Evolutionary conservation across 2,113 vertebrate genomes (phyloP).

Genomic region (Salminus brasiliensis): DNA sequence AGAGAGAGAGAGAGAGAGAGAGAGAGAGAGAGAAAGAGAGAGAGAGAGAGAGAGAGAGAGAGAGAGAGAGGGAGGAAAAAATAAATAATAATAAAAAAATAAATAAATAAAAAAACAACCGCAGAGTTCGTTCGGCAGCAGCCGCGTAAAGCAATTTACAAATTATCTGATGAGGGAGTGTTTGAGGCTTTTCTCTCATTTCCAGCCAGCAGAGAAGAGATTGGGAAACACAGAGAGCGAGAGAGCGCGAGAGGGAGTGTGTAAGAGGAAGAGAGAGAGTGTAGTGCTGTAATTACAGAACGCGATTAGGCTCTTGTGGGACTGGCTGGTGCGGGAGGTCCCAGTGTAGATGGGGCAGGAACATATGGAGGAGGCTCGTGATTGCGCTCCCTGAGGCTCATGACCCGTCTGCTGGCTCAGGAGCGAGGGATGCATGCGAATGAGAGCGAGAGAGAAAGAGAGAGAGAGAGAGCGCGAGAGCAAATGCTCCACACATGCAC

Average conservation of each 20-base stretch:
- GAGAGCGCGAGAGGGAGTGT: slow-evolving; percentile 2
- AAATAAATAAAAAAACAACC: not conserved
- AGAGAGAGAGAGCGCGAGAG: not conserved
- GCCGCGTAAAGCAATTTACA: slow-evolving; percentile 99
- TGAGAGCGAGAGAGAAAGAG: slow-evolving; percentile 73
- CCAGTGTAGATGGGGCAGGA: slow-evolving; percentile 93
- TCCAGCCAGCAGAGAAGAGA: slow-evolving; percentile 83
- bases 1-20: not conserved
- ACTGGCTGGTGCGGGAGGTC: slow-evolving; percentile 95
- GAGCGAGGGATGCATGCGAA: slow-evolving; percentile 98
- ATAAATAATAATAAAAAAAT: no score
- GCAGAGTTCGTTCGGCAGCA: slow-evolving; percentile 93
- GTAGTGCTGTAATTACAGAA: slow-evolving; percentile 96
- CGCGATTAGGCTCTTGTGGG: slow-evolving; percentile 99
- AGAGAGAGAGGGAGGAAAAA: not conserved
- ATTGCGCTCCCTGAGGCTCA: slow-evolving; percentile 97
- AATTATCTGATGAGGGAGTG: slow-evolving; percentile 98
- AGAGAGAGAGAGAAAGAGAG: not conserved
- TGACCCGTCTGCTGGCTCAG: slow-evolving; percentile 98
- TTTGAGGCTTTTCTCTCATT: slow-evolving; percentile 89
- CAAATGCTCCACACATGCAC: slow-evolving; percentile 99
- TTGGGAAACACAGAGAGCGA: slow-evolving; percentile 12
- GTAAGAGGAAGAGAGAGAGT: slow-evolving; percentile 18
- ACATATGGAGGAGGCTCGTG: slow-evolving; percentile 99
- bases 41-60: no score